Conservation (phyloP, 1,140 invertebrate genomes). For the Hyles vespertilio region DNA sequence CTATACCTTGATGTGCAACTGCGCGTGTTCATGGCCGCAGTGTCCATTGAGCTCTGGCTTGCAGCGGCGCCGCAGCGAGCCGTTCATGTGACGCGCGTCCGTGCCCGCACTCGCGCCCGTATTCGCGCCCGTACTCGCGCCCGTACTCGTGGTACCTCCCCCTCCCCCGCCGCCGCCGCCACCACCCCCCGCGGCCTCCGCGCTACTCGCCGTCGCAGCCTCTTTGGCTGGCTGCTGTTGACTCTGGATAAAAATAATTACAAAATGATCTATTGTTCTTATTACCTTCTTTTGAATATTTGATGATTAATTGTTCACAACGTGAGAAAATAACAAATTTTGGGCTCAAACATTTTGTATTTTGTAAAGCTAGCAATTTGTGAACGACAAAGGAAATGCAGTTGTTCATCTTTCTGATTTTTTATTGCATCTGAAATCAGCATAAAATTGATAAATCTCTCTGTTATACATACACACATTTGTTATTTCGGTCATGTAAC, state of each 20-base stretch:
- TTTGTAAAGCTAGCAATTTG: too few species aligned
- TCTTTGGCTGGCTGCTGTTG: conserved; percentile 19
- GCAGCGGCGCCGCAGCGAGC: conserved; percentile 37
- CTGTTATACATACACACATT: too few species aligned
- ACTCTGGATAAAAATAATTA: background rate
- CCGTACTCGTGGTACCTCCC: background rate
- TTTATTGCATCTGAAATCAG: too few species aligned
- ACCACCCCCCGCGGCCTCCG: background rate
- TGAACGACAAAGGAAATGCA: too few species aligned
- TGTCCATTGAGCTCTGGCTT: conserved; percentile 41
- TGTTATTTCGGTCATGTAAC: too few species aligned
- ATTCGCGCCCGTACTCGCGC: conserved; percentile 11
- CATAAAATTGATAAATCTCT: too few species aligned
- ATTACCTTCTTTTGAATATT: too few species aligned
- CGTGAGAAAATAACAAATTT: too few species aligned
- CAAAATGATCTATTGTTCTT: background rate
- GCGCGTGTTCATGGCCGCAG: conserved; percentile 39
- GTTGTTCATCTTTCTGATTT: too few species aligned
- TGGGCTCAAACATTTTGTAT: too few species aligned
- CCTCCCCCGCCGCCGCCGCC: background rate
- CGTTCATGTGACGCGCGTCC: conserved; percentile 40
- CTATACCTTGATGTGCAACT: conserved; percentile 40
- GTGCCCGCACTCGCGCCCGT: conserved; percentile 5
- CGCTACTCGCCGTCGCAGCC: conserved; percentile 23
- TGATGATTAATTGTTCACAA: too few species aligned